Evolutionary conservation across 2,113 vertebrate species (phyloP).

Genomic region (Sisor rabdophorus): DNA sequence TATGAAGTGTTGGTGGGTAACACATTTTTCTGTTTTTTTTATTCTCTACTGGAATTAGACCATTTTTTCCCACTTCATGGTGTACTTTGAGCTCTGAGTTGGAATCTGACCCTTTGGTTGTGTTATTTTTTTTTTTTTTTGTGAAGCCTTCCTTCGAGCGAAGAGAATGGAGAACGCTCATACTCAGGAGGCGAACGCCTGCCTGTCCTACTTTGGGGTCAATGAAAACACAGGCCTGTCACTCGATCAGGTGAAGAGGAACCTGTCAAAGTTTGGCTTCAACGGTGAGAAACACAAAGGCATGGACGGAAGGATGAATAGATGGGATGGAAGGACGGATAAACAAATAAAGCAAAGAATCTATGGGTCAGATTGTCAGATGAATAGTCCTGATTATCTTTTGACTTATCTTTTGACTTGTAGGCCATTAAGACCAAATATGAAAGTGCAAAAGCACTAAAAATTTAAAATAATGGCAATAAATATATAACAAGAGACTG

Average conservation of each 20-base stretch:
- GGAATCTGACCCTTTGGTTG: constrained; percentile 31
- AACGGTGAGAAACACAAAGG: constrained; percentile 76
- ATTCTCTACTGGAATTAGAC: not conserved
- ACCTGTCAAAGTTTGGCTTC: constrained; percentile 80
- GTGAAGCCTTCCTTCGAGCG: constrained; percentile 65
- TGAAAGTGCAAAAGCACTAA: not conserved
- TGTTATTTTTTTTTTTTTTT: constrained; percentile 42
- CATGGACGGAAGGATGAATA: not conserved
- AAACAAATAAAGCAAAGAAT: not conserved
- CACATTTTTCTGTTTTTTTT: constrained; percentile 17
- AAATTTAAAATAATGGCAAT: not conserved
- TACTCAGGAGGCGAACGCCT: constrained; percentile 71
- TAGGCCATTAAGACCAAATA: not conserved
- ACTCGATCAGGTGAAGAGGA: constrained; percentile 80
- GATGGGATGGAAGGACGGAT: no score
- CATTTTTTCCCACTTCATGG: not conserved
- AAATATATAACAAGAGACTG: not conserved
- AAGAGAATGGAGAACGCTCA: constrained; percentile 84
- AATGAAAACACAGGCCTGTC: constrained; percentile 77
- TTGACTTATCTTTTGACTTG: not conserved
- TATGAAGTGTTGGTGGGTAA: constrained; percentile 65
- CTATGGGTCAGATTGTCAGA: not conserved
- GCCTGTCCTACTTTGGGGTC: constrained; percentile 81
- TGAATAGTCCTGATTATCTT: not conserved
- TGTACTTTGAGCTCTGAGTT: constrained; percentile 27